Base-by-base conservation (phyloP, 2,113 vertebrate species). In the Colaptes auratus region DNA sequence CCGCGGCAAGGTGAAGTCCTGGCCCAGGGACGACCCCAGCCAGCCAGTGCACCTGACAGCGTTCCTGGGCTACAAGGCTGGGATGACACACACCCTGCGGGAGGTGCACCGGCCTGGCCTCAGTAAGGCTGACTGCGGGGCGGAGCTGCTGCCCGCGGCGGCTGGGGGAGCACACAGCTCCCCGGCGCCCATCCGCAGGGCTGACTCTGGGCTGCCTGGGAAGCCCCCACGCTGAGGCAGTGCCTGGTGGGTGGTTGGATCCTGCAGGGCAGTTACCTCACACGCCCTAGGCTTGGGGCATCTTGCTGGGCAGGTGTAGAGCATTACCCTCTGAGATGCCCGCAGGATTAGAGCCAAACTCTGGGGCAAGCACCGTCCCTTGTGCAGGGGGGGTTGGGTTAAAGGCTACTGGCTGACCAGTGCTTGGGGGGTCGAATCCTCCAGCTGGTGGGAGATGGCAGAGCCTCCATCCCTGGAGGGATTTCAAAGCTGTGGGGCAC, bases 41-140 rank as follows among this genome's bases (percentile, higher is more conserved):
- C 97, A 89, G 78, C 98, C 98, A 0, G 97, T 98, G 6, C 98
- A 98, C 88, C 95, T 98, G 88, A 98, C 98, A 0, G 98, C 98
- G 52, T 98, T 98, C 95, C 96, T 98, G 96, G 98, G 98, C 88
- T 98, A 98, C 94, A 98, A 98, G 91, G 98, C 98, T 0, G 98
- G 98, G 25, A 98, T 98, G 98, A 98, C 98, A 1, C 98, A 98
- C 90, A 97, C 96, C 0, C 92, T 98, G 74, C 94, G 98, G 2
- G 98, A 98, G 87, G 93, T 98, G 83, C 98, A 98, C 93, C 91
- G 98, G 28, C 93, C 98, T 0, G 98, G 98, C 15, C 97, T 98
- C 88, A 98, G 98, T 98, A 97, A 97, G 97, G 97, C 92, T 84
- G 8, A 9, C 3, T 15, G 36, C 44, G 69, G 77, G 89, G 75